A percentile compares a stretch with the other conserved stretches of the same genome.
phyloP scores from a whole-genome alignment of 2,113 vertebrate species.

The Ciconia boyciana region DNA sequence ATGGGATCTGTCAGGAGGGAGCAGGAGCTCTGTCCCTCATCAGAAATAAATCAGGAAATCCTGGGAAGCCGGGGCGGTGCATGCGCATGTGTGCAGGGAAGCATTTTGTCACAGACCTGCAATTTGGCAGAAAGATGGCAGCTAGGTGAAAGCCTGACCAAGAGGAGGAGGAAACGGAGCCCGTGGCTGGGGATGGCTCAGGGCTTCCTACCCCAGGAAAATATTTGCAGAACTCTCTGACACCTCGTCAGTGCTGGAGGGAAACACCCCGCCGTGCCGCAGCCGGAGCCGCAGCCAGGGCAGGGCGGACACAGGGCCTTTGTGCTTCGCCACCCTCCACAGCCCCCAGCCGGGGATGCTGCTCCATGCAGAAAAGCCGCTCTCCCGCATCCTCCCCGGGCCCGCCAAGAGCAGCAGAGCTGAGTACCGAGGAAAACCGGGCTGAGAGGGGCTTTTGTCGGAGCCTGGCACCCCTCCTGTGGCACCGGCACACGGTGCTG shows the following conservation, averaged over 20 bases:
- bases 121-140: background rate
- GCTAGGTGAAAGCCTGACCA: background rate
- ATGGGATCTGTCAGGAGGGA: background rate
- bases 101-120: background rate
- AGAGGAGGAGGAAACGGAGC: accelerated
- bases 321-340: background rate
- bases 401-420: background rate
- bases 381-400: background rate
- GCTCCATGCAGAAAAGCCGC: background rate
- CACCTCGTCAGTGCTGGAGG: background rate
- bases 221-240: background rate
- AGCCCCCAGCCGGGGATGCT: background rate
- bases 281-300: accelerated
- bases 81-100: background rate
- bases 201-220: background rate
- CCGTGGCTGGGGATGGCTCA: background rate
- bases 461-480: background rate
- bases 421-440: background rate
- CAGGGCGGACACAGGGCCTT: background rate
- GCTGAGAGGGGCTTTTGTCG: background rate
- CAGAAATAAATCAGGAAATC: background rate
- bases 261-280: accelerated
- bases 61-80: background rate
- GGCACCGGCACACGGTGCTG: accelerated
- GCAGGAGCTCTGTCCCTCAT: background rate